phyloP scores from a whole-genome alignment of 2,797 vertebrate genomes.

The Manis pentadactyla region DNA sequence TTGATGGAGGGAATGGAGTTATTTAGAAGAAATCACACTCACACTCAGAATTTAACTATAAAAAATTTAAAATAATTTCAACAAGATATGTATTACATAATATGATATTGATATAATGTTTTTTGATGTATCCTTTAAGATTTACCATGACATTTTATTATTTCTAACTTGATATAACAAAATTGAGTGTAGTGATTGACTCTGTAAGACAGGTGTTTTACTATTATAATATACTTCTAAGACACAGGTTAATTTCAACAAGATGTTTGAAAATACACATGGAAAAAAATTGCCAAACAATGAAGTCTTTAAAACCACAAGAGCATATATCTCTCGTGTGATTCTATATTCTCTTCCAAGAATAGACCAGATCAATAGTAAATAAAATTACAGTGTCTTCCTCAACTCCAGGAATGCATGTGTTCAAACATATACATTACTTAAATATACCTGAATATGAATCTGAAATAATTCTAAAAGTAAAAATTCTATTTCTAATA shows the following conservation, averaged over 20 bases:
- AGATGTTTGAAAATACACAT: slow-evolving; percentile 30
- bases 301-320: background rate
- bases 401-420: background rate
- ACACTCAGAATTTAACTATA: slow-evolving; percentile 12
- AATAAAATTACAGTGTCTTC: background rate
- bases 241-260: slow-evolving; percentile 3
- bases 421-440: background rate
- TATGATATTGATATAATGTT: background rate
- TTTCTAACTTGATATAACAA: background rate
- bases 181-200: background rate
- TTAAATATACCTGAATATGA: slow-evolving; percentile 27
- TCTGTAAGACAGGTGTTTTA: background rate
- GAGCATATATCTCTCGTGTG: background rate
- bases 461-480: slow-evolving; percentile 39
- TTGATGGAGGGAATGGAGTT: background rate
- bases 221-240: background rate
- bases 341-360: background rate
- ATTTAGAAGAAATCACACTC: background rate
- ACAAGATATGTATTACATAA: background rate
- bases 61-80: slow-evolving; percentile 28
- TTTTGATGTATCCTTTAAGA: background rate
- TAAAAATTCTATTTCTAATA: slow-evolving; percentile 40
- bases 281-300: background rate
- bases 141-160: background rate
- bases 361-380: slow-evolving; percentile 23